Evolutionary conservation across 2,113 vertebrate genomes (phyloP).

Genomic region (Phycodurus eques): DNA sequence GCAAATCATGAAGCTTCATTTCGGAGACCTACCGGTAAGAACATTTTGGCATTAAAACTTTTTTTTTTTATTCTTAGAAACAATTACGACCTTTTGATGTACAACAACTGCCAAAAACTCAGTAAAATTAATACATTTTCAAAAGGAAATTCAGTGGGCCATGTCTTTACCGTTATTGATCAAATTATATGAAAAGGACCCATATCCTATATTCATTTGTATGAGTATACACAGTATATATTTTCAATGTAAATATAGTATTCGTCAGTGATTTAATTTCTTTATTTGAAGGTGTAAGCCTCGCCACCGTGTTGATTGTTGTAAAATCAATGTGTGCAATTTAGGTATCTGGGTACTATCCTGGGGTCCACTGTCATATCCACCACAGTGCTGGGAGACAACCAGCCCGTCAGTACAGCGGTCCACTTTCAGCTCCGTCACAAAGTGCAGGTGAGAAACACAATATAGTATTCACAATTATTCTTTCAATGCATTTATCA

Average conservation of each 20-base stretch:
- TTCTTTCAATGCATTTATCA: neutral
- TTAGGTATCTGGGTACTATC: slow-evolving; percentile 72
- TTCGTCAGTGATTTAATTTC: neutral
- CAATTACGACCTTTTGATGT: too few species aligned
- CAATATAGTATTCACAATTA: neutral
- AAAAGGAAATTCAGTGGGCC: too few species aligned
- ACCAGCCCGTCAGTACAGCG: slow-evolving; percentile 72
- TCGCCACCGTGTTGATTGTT: neutral
- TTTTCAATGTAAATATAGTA: neutral
- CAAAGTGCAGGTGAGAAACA: slow-evolving; percentile 64
- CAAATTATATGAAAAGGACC: too few species aligned
- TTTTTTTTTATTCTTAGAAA: too few species aligned
- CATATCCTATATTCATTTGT: too few species aligned
- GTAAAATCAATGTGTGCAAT: slow-evolving; percentile 1
- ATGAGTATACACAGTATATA: neutral
- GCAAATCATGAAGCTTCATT: too few species aligned
- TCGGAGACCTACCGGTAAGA: too few species aligned
- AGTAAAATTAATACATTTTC: too few species aligned
- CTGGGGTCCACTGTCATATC: slow-evolving; percentile 86
- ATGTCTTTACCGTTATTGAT: too few species aligned
- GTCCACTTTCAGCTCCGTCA: slow-evolving; percentile 82
- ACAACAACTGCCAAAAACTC: too few species aligned
- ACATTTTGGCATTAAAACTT: too few species aligned
- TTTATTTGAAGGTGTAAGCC: neutral
- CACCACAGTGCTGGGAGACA: slow-evolving; percentile 70